Percentiles rank a stretch among this genome's conserved stretches.
Conservation (phyloP, 2,113 vertebrate genomes). For the Ia io region DNA sequence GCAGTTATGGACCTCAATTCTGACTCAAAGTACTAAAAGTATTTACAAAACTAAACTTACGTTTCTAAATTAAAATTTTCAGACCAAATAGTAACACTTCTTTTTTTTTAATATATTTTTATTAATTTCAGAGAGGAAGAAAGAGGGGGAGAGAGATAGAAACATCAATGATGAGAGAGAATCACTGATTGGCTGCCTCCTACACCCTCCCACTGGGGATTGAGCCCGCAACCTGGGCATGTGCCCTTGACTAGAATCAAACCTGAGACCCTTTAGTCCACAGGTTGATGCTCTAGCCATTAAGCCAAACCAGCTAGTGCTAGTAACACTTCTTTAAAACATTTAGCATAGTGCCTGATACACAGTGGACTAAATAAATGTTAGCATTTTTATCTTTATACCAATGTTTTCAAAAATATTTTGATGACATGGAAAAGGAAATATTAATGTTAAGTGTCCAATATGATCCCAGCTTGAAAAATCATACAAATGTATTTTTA, state of each 20-base stretch:
- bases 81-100: neutral
- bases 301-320: too few relatives aligned
- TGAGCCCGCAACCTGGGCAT: too few relatives aligned
- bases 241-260: too few relatives aligned
- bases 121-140: too few relatives aligned
- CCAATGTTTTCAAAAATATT: neutral
- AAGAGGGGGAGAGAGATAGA: too few relatives aligned
- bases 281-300: too few relatives aligned
- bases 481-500: neutral
- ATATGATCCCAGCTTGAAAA: conserved; percentile 2
- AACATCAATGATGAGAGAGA: too few relatives aligned
- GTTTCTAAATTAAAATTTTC: conserved; percentile 17
- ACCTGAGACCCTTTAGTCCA: too few relatives aligned
- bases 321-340: neutral
- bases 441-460: neutral
- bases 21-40: neutral
- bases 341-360: neutral
- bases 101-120: too few relatives aligned
- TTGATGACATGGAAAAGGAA: neutral
- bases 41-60: conserved; percentile 12
- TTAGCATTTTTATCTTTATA: neutral
- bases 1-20: neutral
- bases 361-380: neutral
- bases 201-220: too few relatives aligned
- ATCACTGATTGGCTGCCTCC: too few relatives aligned